Percentiles rank a stretch among this genome's conserved stretches.
Evolutionary conservation across 64 coral and sea anemone genomes (phyloP).

Genomic region (Trachythela sp.): DNA sequence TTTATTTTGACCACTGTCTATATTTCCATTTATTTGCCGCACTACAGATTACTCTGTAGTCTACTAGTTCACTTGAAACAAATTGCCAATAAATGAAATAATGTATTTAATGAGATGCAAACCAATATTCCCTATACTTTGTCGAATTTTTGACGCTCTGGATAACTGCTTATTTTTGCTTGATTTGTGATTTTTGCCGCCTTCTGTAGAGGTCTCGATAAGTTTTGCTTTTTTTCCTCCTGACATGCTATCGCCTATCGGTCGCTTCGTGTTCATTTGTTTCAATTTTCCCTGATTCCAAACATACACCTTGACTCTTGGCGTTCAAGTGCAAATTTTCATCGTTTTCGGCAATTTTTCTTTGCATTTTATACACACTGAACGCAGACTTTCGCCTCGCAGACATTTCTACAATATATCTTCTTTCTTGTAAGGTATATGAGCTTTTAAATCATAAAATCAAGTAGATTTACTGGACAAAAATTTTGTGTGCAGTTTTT

Average conservation of each 20-base stretch:
- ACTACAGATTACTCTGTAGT: too few relatives aligned
- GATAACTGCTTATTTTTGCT: neutral
- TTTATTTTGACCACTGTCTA: too few relatives aligned
- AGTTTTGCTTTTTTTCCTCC: neutral
- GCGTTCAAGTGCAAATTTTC: neutral
- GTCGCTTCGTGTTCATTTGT: neutral
- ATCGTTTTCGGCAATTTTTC: neutral
- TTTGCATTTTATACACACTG: slow-evolving; percentile 5
- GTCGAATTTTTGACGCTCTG: neutral
- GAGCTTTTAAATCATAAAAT: too few relatives aligned
- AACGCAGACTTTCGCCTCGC: neutral
- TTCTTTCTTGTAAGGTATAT: neutral
- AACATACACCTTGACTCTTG: neutral
- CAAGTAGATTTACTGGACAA: too few relatives aligned
- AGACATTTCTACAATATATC: neutral
- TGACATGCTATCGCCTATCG: too few relatives aligned
- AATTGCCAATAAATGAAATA: too few relatives aligned
- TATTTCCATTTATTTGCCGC: too few relatives aligned
- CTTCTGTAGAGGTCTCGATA: neutral
- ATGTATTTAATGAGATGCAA: too few relatives aligned
- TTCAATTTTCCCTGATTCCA: neutral
- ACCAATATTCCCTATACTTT: neutral
- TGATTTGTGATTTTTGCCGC: neutral
- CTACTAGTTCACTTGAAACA: too few relatives aligned
- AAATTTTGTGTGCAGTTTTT: too few relatives aligned